Conservation (phyloP, 2,113 vertebrate genomes). For the Gavia stellata region DNA sequence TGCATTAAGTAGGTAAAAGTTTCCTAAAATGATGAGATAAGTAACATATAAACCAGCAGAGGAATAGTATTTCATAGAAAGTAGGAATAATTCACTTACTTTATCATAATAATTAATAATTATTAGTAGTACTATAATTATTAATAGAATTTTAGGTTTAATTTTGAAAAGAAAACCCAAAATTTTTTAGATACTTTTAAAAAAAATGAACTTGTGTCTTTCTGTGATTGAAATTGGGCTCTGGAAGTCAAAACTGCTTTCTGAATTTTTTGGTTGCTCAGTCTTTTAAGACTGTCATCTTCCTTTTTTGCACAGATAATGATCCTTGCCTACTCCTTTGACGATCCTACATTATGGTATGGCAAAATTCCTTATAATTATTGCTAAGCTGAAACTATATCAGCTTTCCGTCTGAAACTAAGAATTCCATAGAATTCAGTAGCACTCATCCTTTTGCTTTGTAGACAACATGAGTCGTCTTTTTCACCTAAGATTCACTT, state of each 20-base stretch:
- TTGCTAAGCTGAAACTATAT: neutral
- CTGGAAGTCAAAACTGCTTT: neutral
- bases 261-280: neutral
- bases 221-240: neutral
- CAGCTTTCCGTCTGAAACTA: neutral
- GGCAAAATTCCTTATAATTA: neutral
- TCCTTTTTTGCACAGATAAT: neutral
- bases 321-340: neutral
- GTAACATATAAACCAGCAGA: neutral
- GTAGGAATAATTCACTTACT: neutral
- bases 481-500: neutral
- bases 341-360: neutral
- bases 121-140: neutral
- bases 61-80: neutral
- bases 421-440: neutral
- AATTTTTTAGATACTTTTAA: neutral
- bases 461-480: neutral
- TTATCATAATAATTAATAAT: neutral
- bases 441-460: neutral
- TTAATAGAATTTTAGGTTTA: neutral
- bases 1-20: neutral
- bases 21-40: neutral
- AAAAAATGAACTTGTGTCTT: neutral
- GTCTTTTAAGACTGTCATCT: neutral
- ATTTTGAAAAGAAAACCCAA: neutral